phyloP scores from a whole-genome alignment of 2,888 invertebrate genomes.

The Neria commutata region DNA sequence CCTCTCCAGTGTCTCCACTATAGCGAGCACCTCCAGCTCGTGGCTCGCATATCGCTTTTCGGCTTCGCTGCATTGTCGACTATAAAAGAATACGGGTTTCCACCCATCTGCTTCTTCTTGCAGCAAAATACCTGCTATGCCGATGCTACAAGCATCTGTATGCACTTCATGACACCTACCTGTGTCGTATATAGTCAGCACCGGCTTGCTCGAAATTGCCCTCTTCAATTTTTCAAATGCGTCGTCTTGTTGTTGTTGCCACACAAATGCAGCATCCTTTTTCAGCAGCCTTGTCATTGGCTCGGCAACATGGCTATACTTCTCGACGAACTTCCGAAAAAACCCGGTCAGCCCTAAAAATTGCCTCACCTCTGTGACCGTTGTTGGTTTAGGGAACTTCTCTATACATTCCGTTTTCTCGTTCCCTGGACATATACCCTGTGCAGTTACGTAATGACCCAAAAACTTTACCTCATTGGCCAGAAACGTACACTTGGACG shows the following conservation, averaged over 20 bases:
- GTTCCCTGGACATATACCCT: constrained; percentile 16
- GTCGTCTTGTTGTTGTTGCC: constrained; percentile 36
- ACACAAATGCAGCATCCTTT: constrained; percentile 1
- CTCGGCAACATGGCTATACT: not conserved
- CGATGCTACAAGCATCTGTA: constrained; percentile 47
- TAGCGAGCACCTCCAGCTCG: constrained; percentile 55
- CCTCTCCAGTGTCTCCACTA: constrained; percentile 40
- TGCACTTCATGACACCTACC: constrained; percentile 32
- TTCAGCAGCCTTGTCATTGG: constrained; percentile 18
- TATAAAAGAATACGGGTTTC: constrained; percentile 46
- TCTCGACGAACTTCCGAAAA: constrained; percentile 4
- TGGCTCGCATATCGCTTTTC: constrained; percentile 52
- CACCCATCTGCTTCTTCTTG: constrained; percentile 28
- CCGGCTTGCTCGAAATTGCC: constrained; percentile 32
- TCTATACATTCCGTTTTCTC: constrained; percentile 19
- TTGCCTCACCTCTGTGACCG: constrained; percentile 14
- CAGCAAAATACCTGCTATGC: constrained; percentile 46
- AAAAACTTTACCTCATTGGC: constrained; percentile 14
- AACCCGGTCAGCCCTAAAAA: constrained; percentile 26
- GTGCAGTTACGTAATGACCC: constrained; percentile 12
- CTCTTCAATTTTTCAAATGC: constrained; percentile 40
- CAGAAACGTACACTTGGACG: constrained; percentile 24
- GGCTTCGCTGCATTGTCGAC: constrained; percentile 42
- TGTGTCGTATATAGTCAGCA: constrained; percentile 35
- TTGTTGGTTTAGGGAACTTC: constrained; percentile 23